Evolutionary conservation across 2,113 vertebrate species (phyloP).

Genomic region (Diadophis punctatus): DNA sequence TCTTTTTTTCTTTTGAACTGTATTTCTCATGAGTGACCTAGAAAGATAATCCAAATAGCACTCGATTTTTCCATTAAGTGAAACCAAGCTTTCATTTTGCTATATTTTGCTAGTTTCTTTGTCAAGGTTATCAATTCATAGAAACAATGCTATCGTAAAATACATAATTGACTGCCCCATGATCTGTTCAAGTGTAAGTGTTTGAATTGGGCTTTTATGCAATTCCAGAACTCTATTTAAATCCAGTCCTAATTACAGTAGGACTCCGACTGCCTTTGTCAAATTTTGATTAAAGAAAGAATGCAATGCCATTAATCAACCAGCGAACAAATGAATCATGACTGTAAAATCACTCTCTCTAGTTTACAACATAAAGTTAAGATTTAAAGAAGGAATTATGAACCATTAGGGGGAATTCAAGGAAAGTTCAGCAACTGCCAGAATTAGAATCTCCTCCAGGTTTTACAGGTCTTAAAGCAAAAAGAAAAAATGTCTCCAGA

Average conservation of each 20-base stretch:
- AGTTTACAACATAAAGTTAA: not conserved
- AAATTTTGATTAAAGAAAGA: not conserved
- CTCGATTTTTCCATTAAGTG: not conserved
- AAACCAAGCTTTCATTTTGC: not conserved
- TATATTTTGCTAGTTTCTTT: not conserved
- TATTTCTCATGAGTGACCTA: not conserved
- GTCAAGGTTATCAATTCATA: not conserved
- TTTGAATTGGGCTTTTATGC: not conserved
- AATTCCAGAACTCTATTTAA: constrained; percentile 1
- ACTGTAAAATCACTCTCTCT: not conserved
- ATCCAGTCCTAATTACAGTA: not conserved
- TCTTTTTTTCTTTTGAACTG: not conserved
- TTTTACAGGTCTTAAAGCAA: not conserved
- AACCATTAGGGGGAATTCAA: not conserved
- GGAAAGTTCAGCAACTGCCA: not conserved
- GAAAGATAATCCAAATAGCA: not conserved
- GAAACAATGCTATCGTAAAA: not conserved
- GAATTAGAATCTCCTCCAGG: not conserved
- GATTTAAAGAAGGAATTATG: not conserved
- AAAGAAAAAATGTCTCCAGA: not conserved
- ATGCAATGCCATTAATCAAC: not conserved
- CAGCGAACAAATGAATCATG: not conserved
- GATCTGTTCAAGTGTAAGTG: not conserved
- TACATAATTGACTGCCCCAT: fast-evolving
- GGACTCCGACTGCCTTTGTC: not conserved